phyloP scores from a whole-genome alignment of 1,140 invertebrate species.

The Anadara kagoshimensis region DNA sequence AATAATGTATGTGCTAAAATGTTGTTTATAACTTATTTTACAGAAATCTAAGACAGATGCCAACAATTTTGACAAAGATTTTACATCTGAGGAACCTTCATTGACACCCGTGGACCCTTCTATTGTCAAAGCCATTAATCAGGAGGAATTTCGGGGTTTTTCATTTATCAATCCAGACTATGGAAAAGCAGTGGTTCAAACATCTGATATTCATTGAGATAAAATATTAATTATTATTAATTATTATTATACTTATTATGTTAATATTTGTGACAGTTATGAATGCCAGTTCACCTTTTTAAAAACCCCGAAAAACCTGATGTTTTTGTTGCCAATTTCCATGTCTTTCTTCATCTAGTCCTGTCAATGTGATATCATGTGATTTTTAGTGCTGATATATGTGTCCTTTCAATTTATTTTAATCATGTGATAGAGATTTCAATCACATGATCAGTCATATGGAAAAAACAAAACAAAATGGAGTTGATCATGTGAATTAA shows the following conservation, averaged over 20 bases:
- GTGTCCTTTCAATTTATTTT: neutral
- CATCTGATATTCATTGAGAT: conserved; percentile 42
- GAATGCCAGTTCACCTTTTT: neutral
- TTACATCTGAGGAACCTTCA: conserved; percentile 97
- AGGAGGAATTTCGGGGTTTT: conserved; percentile 98
- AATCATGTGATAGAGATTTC: neutral
- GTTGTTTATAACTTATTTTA: conserved; percentile 62
- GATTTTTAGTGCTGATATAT: conserved; percentile 3
- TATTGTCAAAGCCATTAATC: conserved; percentile 93
- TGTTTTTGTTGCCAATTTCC: conserved; percentile 24
- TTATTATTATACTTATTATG: conserved; percentile 6
- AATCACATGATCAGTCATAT: neutral
- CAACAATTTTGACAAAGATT: conserved; percentile 99
- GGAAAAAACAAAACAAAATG: neutral
- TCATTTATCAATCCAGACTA: conserved; percentile 96
- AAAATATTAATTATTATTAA: conserved; percentile 11
- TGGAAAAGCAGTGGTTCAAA: conserved; percentile 56
- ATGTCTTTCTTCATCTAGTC: conserved; percentile 38
- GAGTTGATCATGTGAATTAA: too few relatives aligned
- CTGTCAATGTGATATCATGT: conserved; percentile 6
- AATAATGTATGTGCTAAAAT: too few relatives aligned
- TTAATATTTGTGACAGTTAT: conserved; percentile 3
- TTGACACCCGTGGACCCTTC: conserved; percentile 94
- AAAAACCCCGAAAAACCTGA: neutral
- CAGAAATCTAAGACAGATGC: conserved; percentile 98